Base-by-base conservation (phyloP, 1,140 invertebrate species). In the Aphelenchoides besseyi region DNA sequence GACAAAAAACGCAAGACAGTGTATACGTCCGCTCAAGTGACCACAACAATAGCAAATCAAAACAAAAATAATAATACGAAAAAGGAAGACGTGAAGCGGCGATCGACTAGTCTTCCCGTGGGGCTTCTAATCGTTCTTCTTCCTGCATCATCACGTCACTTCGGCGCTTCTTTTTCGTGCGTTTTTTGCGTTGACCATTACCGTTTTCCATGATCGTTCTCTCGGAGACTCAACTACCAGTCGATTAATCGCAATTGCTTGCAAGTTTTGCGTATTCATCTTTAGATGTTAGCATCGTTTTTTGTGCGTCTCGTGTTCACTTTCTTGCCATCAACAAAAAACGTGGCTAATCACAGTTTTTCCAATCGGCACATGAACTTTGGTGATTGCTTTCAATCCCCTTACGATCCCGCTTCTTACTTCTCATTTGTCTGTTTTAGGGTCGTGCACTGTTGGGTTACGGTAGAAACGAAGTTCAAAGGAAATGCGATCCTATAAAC, bases 171-270 rank as follows among this genome's bases (percentile, higher is more conserved):
- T 48, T 48, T 48, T 48, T 12, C 41, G 41, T 23, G 23, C 41
- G 41, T 48, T 48, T 48, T 48, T 48, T 48, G 41, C 41, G 41
- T 48, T 23, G 41, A 48, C 41, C 41, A 48, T 48, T 48, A 48
- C 23, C 41, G 41, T 48, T 48, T 48, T 48, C n/a, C 41, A 48
- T 23, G 41, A 23, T 48, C 41, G 23, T 23, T 48, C 41, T 12
- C 41, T 48, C 41, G 41, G 12, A 12, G 12, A 12, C 41, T 12
- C 41, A 16, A 12, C 41, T 23, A 48, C 41, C 41, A 23, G 12
- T 48, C 41, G 41, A 48, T 12, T 12, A 12, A 48, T 48, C 41
- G 12, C 12, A 23, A 12, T 12, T 12, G 41, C 41, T 48, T 48
- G 23, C 41, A 23, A 12, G 23, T 48, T 23, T 23, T 23, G 12